phyloP scores from a whole-genome alignment of 2,797 vertebrate genomes.

The Myotis findleyi region DNA sequence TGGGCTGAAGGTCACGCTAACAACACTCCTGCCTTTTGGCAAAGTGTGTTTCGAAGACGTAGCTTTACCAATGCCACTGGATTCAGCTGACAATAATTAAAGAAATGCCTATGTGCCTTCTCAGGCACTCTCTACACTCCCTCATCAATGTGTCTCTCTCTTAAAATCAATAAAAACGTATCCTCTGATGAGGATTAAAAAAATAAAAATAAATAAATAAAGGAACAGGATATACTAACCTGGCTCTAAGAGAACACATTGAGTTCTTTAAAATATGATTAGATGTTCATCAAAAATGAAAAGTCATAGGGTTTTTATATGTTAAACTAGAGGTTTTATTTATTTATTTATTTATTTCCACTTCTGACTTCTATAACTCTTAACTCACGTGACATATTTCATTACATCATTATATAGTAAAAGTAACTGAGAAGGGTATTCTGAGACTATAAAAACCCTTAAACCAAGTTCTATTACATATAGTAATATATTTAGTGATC shows the following conservation, averaged over 20 bases:
- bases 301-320: not conserved
- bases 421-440: constrained; percentile 41
- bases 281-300: constrained; percentile 37
- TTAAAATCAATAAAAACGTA: not conserved
- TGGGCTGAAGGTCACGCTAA: too few relatives aligned
- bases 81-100: too few relatives aligned
- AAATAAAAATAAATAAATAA: not conserved
- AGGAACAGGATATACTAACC: not conserved
- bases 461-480: constrained; percentile 58
- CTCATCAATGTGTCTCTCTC: not conserved
- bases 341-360: not conserved
- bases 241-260: not conserved
- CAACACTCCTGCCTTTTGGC: too few relatives aligned
- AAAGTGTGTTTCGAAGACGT: too few relatives aligned
- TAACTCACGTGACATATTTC: constrained; percentile 28
- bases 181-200: not conserved
- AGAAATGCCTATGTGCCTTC: too few relatives aligned
- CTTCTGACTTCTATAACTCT: constrained; percentile 41
- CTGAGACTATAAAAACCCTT: constrained; percentile 52
- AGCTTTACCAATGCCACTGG: too few relatives aligned
- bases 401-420: constrained; percentile 49
- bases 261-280: not conserved
- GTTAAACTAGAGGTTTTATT: constrained; percentile 24
- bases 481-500: not conserved
- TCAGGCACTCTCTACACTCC: too few relatives aligned